phyloP scores from a whole-genome alignment of 2,888 invertebrate species.

The Parnassius mnemosyne region DNA sequence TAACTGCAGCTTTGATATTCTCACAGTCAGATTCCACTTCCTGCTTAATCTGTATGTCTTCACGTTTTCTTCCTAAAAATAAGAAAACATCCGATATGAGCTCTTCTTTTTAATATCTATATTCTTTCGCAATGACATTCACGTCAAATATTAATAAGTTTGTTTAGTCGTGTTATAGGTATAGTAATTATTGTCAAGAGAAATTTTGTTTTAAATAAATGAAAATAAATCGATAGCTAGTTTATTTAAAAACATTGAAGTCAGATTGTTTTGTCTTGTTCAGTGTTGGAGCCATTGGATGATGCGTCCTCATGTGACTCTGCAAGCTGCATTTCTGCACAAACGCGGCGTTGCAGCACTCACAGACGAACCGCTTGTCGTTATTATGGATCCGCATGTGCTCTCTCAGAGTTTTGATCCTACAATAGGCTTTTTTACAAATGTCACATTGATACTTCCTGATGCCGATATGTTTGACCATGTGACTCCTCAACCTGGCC shows the following conservation, averaged over 20 bases:
- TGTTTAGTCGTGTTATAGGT: not conserved
- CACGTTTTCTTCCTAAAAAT: constrained; percentile 73
- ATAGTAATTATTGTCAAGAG: no score
- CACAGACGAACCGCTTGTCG: constrained; percentile 69
- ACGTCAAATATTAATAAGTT: not conserved
- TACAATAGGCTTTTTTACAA: constrained; percentile 66
- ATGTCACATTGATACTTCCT: constrained; percentile 63
- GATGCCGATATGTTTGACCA: constrained; percentile 56
- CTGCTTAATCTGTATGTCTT: constrained; percentile 52
- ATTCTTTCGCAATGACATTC: constrained; percentile 5
- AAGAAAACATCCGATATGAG: constrained; percentile 71
- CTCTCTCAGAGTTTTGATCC: constrained; percentile 55
- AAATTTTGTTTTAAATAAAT: no score
- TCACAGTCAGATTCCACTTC: constrained; percentile 50
- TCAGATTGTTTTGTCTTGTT: constrained; percentile 32
- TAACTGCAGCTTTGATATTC: constrained; percentile 33
- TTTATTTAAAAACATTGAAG: constrained; percentile 14
- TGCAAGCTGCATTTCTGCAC: constrained; percentile 70
- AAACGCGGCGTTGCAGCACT: constrained; percentile 59
- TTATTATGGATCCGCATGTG: constrained; percentile 69
- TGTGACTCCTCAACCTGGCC: constrained; percentile 54
- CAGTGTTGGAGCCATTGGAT: constrained; percentile 42
- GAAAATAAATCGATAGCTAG: not conserved
- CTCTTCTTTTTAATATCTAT: constrained; percentile 39
- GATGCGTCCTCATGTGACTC: constrained; percentile 63